Evolutionary conservation across 2,797 vertebrate species (phyloP).

Genomic region (Petrocephalus sullivani): DNA sequence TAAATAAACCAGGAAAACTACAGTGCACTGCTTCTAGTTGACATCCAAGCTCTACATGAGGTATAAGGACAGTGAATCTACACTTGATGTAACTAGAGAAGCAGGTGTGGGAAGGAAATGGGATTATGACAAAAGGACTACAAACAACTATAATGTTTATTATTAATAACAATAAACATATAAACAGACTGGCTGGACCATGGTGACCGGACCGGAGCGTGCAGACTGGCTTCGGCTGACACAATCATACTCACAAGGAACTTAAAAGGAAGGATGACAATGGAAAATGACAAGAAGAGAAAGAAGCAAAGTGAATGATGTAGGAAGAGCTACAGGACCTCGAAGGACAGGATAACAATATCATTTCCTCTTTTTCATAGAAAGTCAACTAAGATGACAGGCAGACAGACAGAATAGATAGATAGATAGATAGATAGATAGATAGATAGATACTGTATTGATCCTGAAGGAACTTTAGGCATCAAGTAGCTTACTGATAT

Average conservation of each 20-base stretch:
- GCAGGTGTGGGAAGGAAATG: background rate
- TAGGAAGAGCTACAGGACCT: background rate
- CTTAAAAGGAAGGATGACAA: background rate
- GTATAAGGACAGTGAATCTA: background rate
- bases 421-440: too few species aligned
- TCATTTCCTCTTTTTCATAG: background rate
- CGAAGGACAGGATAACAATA: background rate
- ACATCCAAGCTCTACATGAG: background rate
- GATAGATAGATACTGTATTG: too few species aligned
- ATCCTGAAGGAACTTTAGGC: too few species aligned
- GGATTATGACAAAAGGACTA: background rate
- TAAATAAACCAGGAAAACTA: background rate
- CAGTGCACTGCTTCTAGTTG: background rate
- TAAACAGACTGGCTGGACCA: background rate
- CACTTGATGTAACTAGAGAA: background rate
- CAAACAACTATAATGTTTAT: background rate
- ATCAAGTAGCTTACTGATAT: too few species aligned
- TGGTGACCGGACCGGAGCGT: background rate
- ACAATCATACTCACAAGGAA: background rate
- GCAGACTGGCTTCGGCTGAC: background rate
- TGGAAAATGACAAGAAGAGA: background rate
- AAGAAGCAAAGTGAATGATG: background rate
- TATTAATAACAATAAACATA: background rate
- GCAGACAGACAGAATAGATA: too few species aligned
- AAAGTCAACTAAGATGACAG: background rate